These are phyloP conservation scores for Ptilodon capucinus DNA, from an alignment of 2,888 invertebrate species.

Conservation along the genomic window DNA sequence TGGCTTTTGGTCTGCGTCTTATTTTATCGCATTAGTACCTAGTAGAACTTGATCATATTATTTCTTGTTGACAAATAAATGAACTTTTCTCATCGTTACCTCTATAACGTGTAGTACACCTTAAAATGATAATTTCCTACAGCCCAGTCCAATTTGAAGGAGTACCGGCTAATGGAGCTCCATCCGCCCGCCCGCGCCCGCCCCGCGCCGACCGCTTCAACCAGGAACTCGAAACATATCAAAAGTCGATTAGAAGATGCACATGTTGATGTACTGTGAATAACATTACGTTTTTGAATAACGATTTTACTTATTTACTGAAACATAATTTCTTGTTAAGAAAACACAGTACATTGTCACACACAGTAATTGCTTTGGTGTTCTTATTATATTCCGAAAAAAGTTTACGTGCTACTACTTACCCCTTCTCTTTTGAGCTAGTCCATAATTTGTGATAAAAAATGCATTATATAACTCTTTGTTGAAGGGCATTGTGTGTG, in stretches of 20 bases:
- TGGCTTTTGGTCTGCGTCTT: too few species aligned
- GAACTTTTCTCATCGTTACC: not conserved
- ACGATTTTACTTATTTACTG: not conserved
- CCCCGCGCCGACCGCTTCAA: not conserved
- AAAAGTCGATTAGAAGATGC: constrained; percentile 30
- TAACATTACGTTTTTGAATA: not conserved
- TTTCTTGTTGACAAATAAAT: too few species aligned
- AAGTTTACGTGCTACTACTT: too few species aligned
- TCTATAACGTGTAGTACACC: not conserved
- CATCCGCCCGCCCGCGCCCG: not conserved
- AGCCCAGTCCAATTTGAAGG: not conserved
- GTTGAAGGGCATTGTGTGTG: too few species aligned
- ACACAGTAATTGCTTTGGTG: too few species aligned
- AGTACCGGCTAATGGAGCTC: not conserved
- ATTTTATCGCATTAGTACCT: too few species aligned
- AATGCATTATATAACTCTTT: too few species aligned
- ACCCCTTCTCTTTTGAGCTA: too few species aligned
- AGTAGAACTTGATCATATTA: too few species aligned
- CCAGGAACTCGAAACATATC: constrained; percentile 19
- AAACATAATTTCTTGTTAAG: not conserved
- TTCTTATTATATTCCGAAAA: too few species aligned
- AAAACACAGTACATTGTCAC: not conserved
- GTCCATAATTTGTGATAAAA: too few species aligned
- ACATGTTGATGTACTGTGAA: constrained; percentile 2
- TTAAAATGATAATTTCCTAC: not conserved